Evolutionary conservation across 2,888 invertebrate species (phyloP).

Genomic region (Atethmia centrago): DNA sequence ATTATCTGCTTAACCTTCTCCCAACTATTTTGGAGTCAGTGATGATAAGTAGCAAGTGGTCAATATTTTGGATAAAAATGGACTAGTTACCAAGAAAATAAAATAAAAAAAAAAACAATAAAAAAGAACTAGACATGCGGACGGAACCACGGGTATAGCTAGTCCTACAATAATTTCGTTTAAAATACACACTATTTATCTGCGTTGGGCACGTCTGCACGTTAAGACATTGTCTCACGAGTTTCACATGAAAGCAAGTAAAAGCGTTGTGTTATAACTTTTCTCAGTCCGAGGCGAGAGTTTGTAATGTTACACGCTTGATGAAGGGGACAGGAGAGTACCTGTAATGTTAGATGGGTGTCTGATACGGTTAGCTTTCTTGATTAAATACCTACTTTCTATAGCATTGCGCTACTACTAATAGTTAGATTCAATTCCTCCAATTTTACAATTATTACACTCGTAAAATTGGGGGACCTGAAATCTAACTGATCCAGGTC

Average conservation of each 20-base stretch:
- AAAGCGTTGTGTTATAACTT: constrained; percentile 72
- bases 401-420: not conserved
- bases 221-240: constrained; percentile 68
- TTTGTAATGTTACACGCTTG: constrained; percentile 74
- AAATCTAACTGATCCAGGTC: too few species aligned
- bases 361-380: constrained; percentile 47
- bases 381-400: constrained; percentile 3
- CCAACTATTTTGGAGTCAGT: not conserved
- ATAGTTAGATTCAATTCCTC: too few species aligned
- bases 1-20: not conserved
- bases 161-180: constrained; percentile 39
- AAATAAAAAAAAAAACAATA: not conserved
- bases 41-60: not conserved
- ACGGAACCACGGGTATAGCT: not conserved
- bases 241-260: constrained; percentile 74
- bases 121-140: not conserved
- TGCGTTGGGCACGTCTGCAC: constrained; percentile 42
- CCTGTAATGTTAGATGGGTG: constrained; percentile 49
- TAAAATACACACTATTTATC: constrained; percentile 42
- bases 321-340: constrained; percentile 58
- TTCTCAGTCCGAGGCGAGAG: constrained; percentile 70
- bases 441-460: too few species aligned
- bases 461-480: too few species aligned
- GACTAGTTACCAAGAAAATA: not conserved
- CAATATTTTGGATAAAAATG: not conserved